Evolutionary conservation across 2,797 vertebrate species (phyloP), one percentile per base, ranked within the genome.

Genomic region (Melanotaenia pygmaea): DNA sequence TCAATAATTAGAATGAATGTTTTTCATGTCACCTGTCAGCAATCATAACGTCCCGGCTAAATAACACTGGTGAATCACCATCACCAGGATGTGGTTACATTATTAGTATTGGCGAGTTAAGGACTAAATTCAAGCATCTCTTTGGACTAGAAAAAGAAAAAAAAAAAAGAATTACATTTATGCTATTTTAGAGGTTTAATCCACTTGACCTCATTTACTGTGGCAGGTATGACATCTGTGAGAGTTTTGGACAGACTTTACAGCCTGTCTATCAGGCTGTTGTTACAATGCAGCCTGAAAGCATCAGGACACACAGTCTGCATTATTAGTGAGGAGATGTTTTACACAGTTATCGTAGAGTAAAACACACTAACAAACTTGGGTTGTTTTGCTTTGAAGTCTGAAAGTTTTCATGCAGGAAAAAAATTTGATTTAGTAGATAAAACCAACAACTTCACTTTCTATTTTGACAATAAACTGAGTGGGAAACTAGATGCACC

Each of bases 241-340:
- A 50, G 7, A 10, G 20, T 50, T n/a, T 35, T 54, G n/a, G 6
- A 2, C 47, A 24, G 43, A 20, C 62, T 72, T 74, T 26, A 24
- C 61, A 57, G 22, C 37, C 22, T 22, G 28, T 30, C 34, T 43
- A 68, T 67, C 43, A 66, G 35, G 30, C 67, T 76, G 20, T 72
- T 24, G 60, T 43, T 43, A 2, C 4, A 47, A 8, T 12, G 8
- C 14, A 24, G 16, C 38, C 24, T 45, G 1, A 22, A 4, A 40
- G 16, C 3, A 30, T 22, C 56, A 43, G 32, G 59, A 32, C 3
- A 34, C 38, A 56, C 3, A 8, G 8, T 24, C 30, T 8, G 18
- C 5, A 45, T 45, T 7, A 8, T 45, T 18, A 45, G 18, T 6
- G 1, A 20, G 20, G 16, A 7, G 43, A 20, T 24, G 37, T 67